Evolutionary conservation across 1,140 invertebrate species (phyloP).

Genomic region (Hestina assimilis): DNA sequence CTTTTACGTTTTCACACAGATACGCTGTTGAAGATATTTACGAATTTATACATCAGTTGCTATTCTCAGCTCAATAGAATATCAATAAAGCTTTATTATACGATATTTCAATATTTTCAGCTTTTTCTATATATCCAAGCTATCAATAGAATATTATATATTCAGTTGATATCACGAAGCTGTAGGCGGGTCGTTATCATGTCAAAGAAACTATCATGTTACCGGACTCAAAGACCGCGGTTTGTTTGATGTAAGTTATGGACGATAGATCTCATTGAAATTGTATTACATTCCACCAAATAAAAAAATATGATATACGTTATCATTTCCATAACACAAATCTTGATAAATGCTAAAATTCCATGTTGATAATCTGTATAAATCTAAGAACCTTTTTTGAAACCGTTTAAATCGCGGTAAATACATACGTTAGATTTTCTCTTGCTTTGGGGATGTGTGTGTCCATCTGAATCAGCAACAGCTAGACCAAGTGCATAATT

Average conservation of each 20-base stretch:
- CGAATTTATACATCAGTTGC: too few species aligned
- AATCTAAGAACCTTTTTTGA: too few species aligned
- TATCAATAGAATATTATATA: conserved; percentile 64
- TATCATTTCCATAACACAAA: neutral
- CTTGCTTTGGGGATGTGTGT: too few species aligned
- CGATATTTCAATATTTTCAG: conserved; percentile 52
- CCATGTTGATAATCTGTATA: too few species aligned
- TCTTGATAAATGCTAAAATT: too few species aligned
- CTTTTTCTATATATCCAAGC: conserved; percentile 33
- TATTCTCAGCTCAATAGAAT: neutral
- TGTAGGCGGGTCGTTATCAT: conserved; percentile 65
- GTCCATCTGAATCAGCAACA: too few species aligned
- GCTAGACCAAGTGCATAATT: too few species aligned
- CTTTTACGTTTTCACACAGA: too few species aligned
- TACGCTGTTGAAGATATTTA: too few species aligned
- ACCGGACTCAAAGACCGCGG: conserved; percentile 64
- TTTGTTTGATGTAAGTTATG: conserved; percentile 57
- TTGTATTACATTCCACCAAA: conserved; percentile 33
- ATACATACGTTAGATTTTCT: too few species aligned
- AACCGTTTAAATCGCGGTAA: too few species aligned
- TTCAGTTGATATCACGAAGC: conserved; percentile 53
- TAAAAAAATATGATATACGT: conserved; percentile 2
- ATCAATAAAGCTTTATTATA: conserved; percentile 8
- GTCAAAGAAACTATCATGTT: conserved; percentile 75
- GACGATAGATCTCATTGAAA: conserved; percentile 43